Evolutionary conservation across 1,140 invertebrate genomes (phyloP).

Genomic region (Zaprionus vittiger): DNA sequence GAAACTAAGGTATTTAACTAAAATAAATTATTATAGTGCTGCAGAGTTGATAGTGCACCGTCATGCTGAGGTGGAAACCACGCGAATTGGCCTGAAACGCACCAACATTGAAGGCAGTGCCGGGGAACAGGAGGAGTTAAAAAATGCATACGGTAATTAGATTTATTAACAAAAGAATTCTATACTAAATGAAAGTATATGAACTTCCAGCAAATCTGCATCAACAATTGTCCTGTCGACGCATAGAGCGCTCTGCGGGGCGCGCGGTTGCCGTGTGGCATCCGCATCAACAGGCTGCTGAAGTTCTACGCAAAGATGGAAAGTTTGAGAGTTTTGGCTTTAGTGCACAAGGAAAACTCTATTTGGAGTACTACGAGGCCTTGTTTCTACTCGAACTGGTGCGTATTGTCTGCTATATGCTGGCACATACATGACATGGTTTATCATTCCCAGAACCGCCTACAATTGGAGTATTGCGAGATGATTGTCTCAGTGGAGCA

Average conservation of each 20-base stretch:
- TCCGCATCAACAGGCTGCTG: conserved; percentile 58
- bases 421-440: neutral
- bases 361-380: conserved; percentile 74
- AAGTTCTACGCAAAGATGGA: conserved; percentile 71
- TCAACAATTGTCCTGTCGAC: conserved; percentile 55
- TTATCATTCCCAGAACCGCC: conserved; percentile 54
- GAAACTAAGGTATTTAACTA: neutral
- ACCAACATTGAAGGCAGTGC: conserved; percentile 53
- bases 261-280: conserved; percentile 68
- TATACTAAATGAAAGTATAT: neutral
- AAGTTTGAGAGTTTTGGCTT: conserved; percentile 78
- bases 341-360: conserved; percentile 53
- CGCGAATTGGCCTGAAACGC: conserved; percentile 57
- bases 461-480: conserved; percentile 65
- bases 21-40: conserved; percentile 31
- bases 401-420: neutral
- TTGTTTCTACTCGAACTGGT: conserved; percentile 77
- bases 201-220: conserved; percentile 51
- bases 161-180: neutral
- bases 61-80: conserved; percentile 43
- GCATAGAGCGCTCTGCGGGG: conserved; percentile 66
- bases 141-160: conserved; percentile 40
- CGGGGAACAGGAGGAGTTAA: conserved; percentile 46
- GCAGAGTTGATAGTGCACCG: conserved; percentile 53
- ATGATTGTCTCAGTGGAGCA: conserved; percentile 72